Evolutionary conservation across 1,140 invertebrate genomes (phyloP).

Genomic region (Helicoverpa zea): DNA sequence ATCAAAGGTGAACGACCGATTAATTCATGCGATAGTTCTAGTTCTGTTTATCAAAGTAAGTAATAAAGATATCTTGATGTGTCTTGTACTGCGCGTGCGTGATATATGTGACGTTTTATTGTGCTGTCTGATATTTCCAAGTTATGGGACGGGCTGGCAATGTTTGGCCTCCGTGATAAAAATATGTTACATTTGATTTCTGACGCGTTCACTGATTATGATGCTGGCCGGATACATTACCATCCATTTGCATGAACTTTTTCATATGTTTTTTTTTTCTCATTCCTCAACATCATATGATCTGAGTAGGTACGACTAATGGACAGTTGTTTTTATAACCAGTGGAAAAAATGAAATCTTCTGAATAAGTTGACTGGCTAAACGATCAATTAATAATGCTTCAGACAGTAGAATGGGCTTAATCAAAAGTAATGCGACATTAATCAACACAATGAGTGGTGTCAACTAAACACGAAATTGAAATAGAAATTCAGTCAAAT

Average conservation of each 20-base stretch:
- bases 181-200: slow-evolving; percentile 27
- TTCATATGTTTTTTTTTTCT: neutral
- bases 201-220: neutral
- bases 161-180: slow-evolving; percentile 4
- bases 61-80: slow-evolving; percentile 78
- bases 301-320: no score
- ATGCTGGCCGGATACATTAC: neutral
- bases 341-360: no score
- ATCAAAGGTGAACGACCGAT: slow-evolving; percentile 68
- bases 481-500: neutral
- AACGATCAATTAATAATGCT: no score
- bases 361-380: no score
- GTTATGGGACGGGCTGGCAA: slow-evolving; percentile 17
- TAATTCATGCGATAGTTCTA: slow-evolving; percentile 73
- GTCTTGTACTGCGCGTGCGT: slow-evolving; percentile 51
- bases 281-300: no score
- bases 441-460: no score
- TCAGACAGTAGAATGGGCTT: no score
- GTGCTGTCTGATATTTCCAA: slow-evolving; percentile 27
- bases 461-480: no score
- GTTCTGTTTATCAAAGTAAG: slow-evolving; percentile 75
- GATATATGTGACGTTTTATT: slow-evolving; percentile 43
- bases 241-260: neutral
- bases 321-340: no score
- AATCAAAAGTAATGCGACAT: no score